Base-by-base conservation (phyloP, 2,888 invertebrate species). In the Nudaria mundana region DNA sequence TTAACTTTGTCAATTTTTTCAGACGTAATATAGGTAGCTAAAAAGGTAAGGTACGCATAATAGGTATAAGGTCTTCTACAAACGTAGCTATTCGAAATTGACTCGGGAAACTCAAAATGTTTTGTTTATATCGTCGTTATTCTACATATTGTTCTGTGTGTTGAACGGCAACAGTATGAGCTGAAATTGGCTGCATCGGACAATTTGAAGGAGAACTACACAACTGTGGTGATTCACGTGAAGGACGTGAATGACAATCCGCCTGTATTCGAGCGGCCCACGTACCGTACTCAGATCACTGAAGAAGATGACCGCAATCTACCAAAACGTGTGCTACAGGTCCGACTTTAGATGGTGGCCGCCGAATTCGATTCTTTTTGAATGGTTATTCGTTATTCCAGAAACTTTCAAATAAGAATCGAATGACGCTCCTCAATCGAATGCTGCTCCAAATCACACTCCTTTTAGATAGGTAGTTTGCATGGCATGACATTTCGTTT, bases 201-300 rank as follows among this genome's bases (percentile, higher is more conserved):
- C 90, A 98, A 98, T 91, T 91, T 97, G 77, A 97, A 97, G 90
- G 98, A 98, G 88, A 98, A 98, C 92, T 96, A 96, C 90, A 98
- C 98, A 28, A 97, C 96, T 25, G 98, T 98, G 57, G 97, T 98
- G 72, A 98, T 98, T 72, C 96, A 97, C 86, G 97, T 98, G 66
- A 98, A 97, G 89, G 98, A 99, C 82, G 97, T 98, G 59, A 98
- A 98, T 87, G 98, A 99, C 91, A 98, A 98, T 90, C 96, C 98
- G 29, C 98, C 98, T 2, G 96, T 97, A 62, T 99, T 99, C 87
- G 97, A 97, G 85, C 90, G 97, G 56, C 97, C 97, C 36, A 97
- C 96, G 40, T 98, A 97, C 90, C 93, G 97, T 73, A 97, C 97
- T 35, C 97, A 97, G 89, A 97, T 98, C 85, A 97, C 97, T 28